Conservation (phyloP, 2,113 vertebrate species). For the Xerus inauris region DNA sequence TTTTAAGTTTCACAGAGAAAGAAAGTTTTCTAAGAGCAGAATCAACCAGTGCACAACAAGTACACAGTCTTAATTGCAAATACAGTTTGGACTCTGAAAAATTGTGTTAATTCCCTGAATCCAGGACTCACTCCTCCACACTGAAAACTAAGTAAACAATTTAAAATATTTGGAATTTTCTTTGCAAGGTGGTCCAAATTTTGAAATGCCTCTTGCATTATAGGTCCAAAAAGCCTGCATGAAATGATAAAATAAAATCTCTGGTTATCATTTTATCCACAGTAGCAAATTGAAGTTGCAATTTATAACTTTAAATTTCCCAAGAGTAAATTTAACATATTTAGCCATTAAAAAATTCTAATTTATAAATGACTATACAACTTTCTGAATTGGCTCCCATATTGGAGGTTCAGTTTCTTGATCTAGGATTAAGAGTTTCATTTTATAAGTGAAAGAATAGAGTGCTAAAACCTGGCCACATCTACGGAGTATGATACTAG, state of each 20-base stretch:
- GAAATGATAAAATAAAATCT: conserved; percentile 44
- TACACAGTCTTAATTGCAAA: not conserved
- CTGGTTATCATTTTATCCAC: conserved; percentile 30
- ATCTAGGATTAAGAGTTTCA: conserved; percentile 32
- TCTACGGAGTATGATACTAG: not conserved
- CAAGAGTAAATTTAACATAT: conserved; percentile 56
- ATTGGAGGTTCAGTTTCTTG: not conserved
- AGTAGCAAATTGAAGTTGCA: not conserved
- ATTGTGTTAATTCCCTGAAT: not conserved
- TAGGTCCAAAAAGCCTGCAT: conserved; percentile 17
- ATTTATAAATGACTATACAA: not conserved
- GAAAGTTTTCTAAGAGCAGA: conserved; percentile 60
- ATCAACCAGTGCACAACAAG: not conserved
- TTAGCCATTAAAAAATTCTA: not conserved
- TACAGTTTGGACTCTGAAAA: not conserved
- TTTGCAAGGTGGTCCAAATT: conserved; percentile 16
- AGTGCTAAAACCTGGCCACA: not conserved
- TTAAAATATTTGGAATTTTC: conserved; percentile 52
- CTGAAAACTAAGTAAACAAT: conserved; percentile 41
- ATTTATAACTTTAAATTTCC: conserved; percentile 56
- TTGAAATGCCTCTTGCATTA: conserved; percentile 46
- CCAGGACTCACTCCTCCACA: not conserved
- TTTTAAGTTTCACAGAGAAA: conserved; percentile 63
- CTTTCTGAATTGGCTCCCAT: not conserved
- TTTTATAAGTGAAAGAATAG: not conserved